These are phyloP conservation scores for Zophobas morio DNA, from an alignment of 1,140 invertebrate genomes.

Conservation along the genomic window DNA sequence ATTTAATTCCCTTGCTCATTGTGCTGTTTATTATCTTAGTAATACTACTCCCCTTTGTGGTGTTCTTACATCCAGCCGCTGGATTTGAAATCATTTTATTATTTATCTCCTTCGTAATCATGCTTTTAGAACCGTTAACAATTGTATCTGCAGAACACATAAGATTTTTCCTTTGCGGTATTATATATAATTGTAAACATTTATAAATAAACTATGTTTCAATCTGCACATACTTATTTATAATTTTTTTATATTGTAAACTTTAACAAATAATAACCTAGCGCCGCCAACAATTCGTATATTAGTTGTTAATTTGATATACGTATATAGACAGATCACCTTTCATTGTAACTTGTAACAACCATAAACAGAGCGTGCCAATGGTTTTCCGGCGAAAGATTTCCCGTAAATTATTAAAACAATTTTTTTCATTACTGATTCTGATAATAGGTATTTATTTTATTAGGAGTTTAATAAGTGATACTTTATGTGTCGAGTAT, in stretches of 20 bases:
- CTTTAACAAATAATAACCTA: background rate
- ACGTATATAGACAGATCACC: too few relatives aligned
- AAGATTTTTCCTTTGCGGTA: slow-evolving; percentile 16
- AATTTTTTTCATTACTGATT: too few relatives aligned
- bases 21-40: slow-evolving; percentile 7
- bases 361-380: too few relatives aligned
- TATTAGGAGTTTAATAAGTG: too few relatives aligned
- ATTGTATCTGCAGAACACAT: background rate
- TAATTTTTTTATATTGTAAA: background rate
- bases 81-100: slow-evolving; percentile 7
- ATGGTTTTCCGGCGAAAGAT: too few relatives aligned
- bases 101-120: background rate
- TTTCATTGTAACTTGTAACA: too few relatives aligned
- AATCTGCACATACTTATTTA: background rate
- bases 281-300: background rate
- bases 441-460: too few relatives aligned
- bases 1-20: background rate
- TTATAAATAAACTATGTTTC: slow-evolving; percentile 1
- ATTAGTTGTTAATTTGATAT: background rate
- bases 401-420: too few relatives aligned
- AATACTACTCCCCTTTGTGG: background rate
- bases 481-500: too few relatives aligned
- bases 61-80: slow-evolving; percentile 4
- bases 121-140: slow-evolving; percentile 6
- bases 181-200: slow-evolving; percentile 5